phyloP scores from a whole-genome alignment of 2,113 vertebrate species.

The Cyprinodon variegatus region DNA sequence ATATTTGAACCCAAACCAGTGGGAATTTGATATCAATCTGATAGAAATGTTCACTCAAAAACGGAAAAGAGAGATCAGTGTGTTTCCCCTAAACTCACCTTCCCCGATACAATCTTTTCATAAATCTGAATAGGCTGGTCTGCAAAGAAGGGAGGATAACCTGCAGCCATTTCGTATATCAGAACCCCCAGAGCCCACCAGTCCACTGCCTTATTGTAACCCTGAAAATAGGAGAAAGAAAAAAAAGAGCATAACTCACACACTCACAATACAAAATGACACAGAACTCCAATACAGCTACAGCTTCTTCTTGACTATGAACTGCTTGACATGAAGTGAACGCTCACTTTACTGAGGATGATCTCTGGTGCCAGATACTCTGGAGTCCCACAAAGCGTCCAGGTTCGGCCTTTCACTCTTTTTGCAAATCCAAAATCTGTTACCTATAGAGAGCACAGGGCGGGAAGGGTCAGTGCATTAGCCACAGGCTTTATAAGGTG shows the following conservation, averaged over 20 bases:
- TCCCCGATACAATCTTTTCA: conserved; percentile 95
- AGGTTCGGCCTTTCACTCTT: conserved; percentile 92
- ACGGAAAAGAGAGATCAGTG: not conserved
- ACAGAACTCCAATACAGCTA: no score
- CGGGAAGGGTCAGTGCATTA: not conserved
- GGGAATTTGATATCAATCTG: not conserved
- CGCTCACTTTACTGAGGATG: conserved; percentile 90
- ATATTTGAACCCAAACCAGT: not conserved
- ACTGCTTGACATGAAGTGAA: not conserved
- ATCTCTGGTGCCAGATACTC: conserved; percentile 95
- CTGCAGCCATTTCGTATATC: conserved; percentile 95
- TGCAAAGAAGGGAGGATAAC: conserved; percentile 93
- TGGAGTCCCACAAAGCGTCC: conserved; percentile 93
- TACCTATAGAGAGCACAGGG: conserved; percentile 77
- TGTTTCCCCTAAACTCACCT: conserved; percentile 76
- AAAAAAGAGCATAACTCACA: conserved; percentile 1
- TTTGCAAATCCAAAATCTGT: conserved; percentile 97
- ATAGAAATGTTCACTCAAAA: not conserved
- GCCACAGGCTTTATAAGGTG: not conserved
- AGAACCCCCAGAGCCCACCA: conserved; percentile 96
- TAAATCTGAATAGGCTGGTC: conserved; percentile 98
- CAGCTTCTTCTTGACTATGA: not conserved
- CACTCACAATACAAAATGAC: not conserved
- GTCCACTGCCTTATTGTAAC: conserved; percentile 96
- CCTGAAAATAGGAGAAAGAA: conserved; percentile 70